Evolutionary conservation across 2,888 invertebrate genomes (phyloP).

Genomic region (Hyposoter dolosus): DNA sequence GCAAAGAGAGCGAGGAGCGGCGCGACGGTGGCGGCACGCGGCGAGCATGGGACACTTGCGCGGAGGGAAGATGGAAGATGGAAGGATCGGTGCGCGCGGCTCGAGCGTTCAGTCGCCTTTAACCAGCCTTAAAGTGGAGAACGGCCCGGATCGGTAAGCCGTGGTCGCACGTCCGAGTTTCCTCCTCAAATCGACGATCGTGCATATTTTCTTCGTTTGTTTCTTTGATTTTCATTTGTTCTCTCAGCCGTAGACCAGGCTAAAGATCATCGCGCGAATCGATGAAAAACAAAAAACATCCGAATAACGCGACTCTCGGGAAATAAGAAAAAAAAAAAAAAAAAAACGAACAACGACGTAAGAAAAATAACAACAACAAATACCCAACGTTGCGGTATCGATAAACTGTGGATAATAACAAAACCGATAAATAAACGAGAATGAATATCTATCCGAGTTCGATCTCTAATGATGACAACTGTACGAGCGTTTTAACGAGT

Average conservation of each 20-base stretch:
- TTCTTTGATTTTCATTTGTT: constrained; percentile 4
- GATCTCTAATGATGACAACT: constrained; percentile 46
- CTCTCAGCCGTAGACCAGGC: neutral
- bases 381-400: neutral
- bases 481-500: constrained; percentile 32
- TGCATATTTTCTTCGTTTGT: constrained; percentile 10
- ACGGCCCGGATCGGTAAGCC: constrained; percentile 68
- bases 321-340: neutral
- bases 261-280: constrained; percentile 8
- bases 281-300: constrained; percentile 35
- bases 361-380: constrained; percentile 1
- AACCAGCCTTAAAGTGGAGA: constrained; percentile 79
- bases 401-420: neutral
- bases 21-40: constrained; percentile 74
- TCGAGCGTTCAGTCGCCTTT: constrained; percentile 80
- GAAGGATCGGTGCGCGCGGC: constrained; percentile 75
- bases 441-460: constrained; percentile 58
- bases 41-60: constrained; percentile 73
- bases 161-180: constrained; percentile 21
- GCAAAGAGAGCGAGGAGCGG: constrained; percentile 50
- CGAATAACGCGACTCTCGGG: constrained; percentile 37
- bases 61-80: constrained; percentile 81
- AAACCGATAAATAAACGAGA: constrained; percentile 51
- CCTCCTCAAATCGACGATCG: constrained; percentile 24
- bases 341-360: neutral